A percentile compares a stretch with the other conserved stretches of the same genome.
phyloP scores from a whole-genome alignment of 2,113 vertebrate genomes.

The Caranx ignobilis region DNA sequence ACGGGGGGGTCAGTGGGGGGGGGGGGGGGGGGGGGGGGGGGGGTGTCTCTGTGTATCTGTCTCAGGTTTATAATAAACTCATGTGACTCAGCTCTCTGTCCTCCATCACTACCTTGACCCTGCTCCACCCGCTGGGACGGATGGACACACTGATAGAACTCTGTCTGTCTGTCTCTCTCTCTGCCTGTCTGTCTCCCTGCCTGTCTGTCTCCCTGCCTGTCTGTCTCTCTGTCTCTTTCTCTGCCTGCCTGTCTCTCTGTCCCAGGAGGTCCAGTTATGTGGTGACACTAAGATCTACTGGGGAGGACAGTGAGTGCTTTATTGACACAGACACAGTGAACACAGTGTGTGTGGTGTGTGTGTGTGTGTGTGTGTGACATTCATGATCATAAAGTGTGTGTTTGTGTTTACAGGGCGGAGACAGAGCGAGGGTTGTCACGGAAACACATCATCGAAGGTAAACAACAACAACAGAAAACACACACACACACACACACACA shows the following conservation, averaged over 20 bases:
- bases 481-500: constrained; percentile 18
- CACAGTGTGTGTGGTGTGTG: too few species aligned
- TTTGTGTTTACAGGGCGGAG: constrained; percentile 84
- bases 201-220: too few species aligned
- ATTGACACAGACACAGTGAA: background rate
- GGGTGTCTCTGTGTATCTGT: too few species aligned
- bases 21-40: too few species aligned
- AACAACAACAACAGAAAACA: background rate
- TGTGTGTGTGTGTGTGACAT: too few species aligned
- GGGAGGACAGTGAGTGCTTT: constrained; percentile 89
- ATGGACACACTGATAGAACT: too few species aligned
- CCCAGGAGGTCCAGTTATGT: constrained; percentile 87
- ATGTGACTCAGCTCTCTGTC: too few species aligned
- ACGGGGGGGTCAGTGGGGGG: too few species aligned
- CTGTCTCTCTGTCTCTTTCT: background rate
- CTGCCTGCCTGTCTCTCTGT: constrained; percentile 17
- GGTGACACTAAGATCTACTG: constrained; percentile 90
- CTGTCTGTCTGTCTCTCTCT: constrained; percentile 16
- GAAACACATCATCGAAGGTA: constrained; percentile 92
- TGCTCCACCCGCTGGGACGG: too few species aligned
- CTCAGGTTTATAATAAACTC: too few species aligned
- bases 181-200: too few species aligned
- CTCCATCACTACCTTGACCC: too few species aligned
- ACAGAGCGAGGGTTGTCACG: constrained; percentile 88
- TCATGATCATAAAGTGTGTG: background rate